These are phyloP conservation scores for Ailurus styani DNA, from an alignment of 2,113 vertebrate genomes.

Conservation along the genomic window DNA sequence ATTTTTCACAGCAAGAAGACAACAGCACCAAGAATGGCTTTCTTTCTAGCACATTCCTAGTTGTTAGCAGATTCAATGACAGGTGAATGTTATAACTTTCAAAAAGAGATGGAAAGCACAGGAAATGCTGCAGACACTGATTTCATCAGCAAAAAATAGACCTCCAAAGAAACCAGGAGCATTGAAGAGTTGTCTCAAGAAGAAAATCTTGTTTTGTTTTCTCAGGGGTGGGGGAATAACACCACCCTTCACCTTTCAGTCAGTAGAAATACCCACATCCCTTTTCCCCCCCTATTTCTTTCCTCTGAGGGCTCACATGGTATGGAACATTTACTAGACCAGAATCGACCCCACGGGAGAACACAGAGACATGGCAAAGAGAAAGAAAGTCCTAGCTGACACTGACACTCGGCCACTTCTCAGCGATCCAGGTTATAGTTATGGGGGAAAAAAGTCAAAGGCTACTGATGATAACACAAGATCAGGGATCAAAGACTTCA, in stretches of 20 bases:
- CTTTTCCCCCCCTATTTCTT: not conserved
- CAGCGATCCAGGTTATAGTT: not conserved
- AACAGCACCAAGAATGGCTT: not conserved
- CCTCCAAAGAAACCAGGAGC: not conserved
- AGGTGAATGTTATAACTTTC: constrained; percentile 30
- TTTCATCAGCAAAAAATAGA: not conserved
- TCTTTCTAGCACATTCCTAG: not conserved
- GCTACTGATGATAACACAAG: not conserved
- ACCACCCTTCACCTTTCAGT: not conserved
- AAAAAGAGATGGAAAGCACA: not conserved
- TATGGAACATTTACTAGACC: not conserved
- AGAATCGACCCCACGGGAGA: not conserved
- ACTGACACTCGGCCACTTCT: not conserved
- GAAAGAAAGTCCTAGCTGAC: not conserved
- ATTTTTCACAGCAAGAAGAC: not conserved
- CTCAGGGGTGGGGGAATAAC: not conserved
- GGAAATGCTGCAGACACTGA: constrained; percentile 51
- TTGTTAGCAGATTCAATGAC: not conserved
- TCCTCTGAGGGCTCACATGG: not conserved
- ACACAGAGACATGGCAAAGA: not conserved
- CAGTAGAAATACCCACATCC: not conserved
- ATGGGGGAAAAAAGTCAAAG: not conserved
- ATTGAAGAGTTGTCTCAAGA: not conserved
- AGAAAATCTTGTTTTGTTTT: not conserved
- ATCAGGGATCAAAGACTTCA: not conserved